Conservation (phyloP, 2,888 invertebrate species). For the Macropis europaea region DNA sequence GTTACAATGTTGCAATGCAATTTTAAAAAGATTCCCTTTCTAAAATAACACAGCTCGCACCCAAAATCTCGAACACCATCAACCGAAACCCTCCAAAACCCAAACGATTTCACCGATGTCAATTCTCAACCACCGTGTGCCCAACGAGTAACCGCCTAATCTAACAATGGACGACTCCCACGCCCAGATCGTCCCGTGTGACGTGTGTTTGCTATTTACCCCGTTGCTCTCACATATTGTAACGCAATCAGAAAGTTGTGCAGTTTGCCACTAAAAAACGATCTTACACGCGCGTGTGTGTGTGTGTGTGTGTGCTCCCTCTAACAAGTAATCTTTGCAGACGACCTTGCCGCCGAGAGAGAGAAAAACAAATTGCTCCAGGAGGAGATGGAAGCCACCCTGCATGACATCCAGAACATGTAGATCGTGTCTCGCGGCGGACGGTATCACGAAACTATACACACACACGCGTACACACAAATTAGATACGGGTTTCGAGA, state of each 20-base stretch:
- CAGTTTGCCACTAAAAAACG: slow-evolving; percentile 16
- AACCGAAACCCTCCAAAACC: too few relatives aligned
- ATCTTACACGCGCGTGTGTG: slow-evolving; percentile 34
- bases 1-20: too few relatives aligned
- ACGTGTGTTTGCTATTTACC: slow-evolving; percentile 53
- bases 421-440: slow-evolving; percentile 81
- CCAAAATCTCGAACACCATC: too few relatives aligned
- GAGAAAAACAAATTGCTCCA: slow-evolving; percentile 97
- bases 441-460: slow-evolving; percentile 37
- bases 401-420: slow-evolving; percentile 99
- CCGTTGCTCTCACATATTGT: slow-evolving; percentile 19
- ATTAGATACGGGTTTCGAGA: slow-evolving; percentile 4
- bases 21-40: too few relatives aligned
- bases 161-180: too few relatives aligned
- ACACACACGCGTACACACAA: slow-evolving; percentile 15
- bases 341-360: slow-evolving; percentile 96
- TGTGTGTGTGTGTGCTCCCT: slow-evolving; percentile 59
- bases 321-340: slow-evolving; percentile 85
- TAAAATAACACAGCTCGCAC: too few relatives aligned
- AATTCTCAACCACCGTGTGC: too few relatives aligned
- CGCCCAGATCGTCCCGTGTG: slow-evolving; percentile 57
- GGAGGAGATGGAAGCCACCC: slow-evolving; percentile 99
- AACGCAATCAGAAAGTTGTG: neutral
- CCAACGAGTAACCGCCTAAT: too few relatives aligned
- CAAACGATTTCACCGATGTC: too few relatives aligned